phyloP scores from a whole-genome alignment of 2,888 invertebrate species.

The Gryllus longicercus region DNA sequence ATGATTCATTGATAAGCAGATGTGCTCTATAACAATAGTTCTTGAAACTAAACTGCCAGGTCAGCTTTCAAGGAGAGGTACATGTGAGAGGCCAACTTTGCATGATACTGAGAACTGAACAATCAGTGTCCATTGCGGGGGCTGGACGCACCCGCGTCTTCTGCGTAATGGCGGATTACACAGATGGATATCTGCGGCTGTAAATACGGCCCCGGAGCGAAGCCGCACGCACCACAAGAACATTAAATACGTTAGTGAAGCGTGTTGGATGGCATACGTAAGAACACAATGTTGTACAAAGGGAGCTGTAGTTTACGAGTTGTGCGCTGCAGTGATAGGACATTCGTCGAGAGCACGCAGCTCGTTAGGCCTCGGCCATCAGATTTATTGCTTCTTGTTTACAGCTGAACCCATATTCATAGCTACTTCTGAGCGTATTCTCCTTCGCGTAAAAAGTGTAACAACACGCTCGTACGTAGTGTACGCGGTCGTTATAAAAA shows the following conservation, averaged over 20 bases:
- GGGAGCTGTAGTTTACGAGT: conserved; percentile 17
- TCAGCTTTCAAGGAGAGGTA: too few species aligned
- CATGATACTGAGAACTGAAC: too few species aligned
- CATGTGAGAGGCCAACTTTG: too few species aligned
- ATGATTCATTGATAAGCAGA: too few species aligned
- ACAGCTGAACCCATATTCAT: conserved; percentile 17
- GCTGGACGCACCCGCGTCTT: not conserved
- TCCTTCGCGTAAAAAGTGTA: not conserved
- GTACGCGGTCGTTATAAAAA: not conserved
- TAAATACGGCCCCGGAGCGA: not conserved
- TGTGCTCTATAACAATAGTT: too few species aligned
- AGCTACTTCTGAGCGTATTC: conserved; percentile 8
- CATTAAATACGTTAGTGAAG: conserved; percentile 7
- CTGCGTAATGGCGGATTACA: not conserved
- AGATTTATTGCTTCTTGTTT: conserved; percentile 7
- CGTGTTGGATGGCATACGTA: conserved; percentile 8
- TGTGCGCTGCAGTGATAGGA: conserved; percentile 4
- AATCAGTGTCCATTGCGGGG: too few species aligned
- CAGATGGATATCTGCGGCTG: not conserved
- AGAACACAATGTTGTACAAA: conserved; percentile 1
- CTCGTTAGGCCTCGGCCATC: not conserved
- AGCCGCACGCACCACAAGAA: not conserved
- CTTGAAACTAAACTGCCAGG: too few species aligned
- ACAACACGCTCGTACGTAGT: not conserved
- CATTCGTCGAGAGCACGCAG: not conserved